A percentile compares a stretch with the other conserved stretches of the same genome.
phyloP scores from a whole-genome alignment of 30 jellyfish, hydroid and myxozoan species.

The Sanderia malayensis region DNA sequence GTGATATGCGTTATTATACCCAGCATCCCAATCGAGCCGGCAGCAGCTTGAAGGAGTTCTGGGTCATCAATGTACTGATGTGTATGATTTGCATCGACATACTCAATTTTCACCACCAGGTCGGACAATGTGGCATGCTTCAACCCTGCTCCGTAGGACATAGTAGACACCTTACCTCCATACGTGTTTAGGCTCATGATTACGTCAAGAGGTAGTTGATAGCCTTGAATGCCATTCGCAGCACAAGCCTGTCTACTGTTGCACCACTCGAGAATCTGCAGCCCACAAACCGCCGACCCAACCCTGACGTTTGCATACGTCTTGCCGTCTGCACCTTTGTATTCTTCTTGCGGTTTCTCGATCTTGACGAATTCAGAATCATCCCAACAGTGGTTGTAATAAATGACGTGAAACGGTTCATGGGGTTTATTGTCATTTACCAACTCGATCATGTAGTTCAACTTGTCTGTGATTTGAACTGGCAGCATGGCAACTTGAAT shows the following conservation, averaged over 20 bases:
- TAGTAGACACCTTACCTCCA: conserved; percentile 4
- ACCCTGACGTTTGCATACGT: conserved; percentile 10
- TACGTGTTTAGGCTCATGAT: background rate
- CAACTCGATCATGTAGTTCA: conserved; percentile 1
- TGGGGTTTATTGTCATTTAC: background rate
- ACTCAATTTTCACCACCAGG: conserved; percentile 9
- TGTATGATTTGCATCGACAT: conserved; percentile 7
- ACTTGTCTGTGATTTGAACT: conserved; percentile 8
- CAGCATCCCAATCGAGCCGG: conserved; percentile 21
- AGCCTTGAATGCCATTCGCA: background rate
- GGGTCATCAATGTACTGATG: background rate
- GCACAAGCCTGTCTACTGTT: background rate
- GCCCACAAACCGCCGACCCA: conserved; percentile 19
- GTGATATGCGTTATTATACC: conserved; percentile 15
- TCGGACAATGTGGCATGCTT: conserved; percentile 7
- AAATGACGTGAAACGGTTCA: conserved; percentile 5
- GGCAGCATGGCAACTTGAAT: conserved; percentile 20
- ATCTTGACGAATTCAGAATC: conserved; percentile 13
- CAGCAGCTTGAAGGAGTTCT: conserved; percentile 11
- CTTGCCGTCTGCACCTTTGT: background rate
- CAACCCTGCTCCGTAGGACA: conserved; percentile 6
- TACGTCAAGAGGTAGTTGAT: conserved; percentile 14
- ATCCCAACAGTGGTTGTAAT: background rate
- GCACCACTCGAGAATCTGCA: conserved; percentile 13
- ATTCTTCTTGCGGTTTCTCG: background rate